Base-by-base conservation (phyloP, 92 coral and sea anemone species). In the Anthopleura xanthogrammica region DNA sequence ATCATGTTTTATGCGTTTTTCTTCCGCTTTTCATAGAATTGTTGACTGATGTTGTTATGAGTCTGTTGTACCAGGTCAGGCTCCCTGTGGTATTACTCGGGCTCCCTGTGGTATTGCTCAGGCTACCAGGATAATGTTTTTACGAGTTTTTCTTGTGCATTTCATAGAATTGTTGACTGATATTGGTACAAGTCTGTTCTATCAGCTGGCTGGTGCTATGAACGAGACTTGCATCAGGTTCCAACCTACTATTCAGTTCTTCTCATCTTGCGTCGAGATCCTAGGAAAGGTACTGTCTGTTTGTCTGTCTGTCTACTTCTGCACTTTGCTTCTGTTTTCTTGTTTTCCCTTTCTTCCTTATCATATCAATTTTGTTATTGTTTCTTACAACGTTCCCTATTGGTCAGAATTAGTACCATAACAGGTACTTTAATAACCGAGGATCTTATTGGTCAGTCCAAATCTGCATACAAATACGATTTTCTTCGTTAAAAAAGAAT, bases 191-290 rank as follows among this genome's bases (percentile, higher is more conserved):
- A 83, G 98, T 62, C 83, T 94, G 83, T 96, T 96, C 80, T 94
- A 92, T 72, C 95, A 90, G 86, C 79, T 96, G 82, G 88, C 94
- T 14, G 98, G 94, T 60, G 89, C 87, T 65, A 93, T 96, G 86
- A 91, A 95, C 62, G 97, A 92, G 22, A 89, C 82, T 58, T 91
- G 90, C 20, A 82, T 91, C 66, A 86, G 91, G 42, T 96, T 90
- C 84, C 95, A 88, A 39, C 99, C 99, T 12, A 96, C 98, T 66
- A 85, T 93, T 55, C 99, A 96, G 90, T 96, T 96, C 74, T 96
- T 96, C 87, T 94, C 99, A 10, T 90, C 98, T 16, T 96, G 99
- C 83, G 83, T 96, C 16, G 99, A 96, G 71, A 90, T 96, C 74
- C 90, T 96, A 3, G 99, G 99, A 76, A 94, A 92, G 98, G 99